A percentile compares a stretch with the other conserved stretches of the same genome.
Evolutionary conservation across 2,113 vertebrate species (phyloP).

Genomic region (Noturus placidus): DNA sequence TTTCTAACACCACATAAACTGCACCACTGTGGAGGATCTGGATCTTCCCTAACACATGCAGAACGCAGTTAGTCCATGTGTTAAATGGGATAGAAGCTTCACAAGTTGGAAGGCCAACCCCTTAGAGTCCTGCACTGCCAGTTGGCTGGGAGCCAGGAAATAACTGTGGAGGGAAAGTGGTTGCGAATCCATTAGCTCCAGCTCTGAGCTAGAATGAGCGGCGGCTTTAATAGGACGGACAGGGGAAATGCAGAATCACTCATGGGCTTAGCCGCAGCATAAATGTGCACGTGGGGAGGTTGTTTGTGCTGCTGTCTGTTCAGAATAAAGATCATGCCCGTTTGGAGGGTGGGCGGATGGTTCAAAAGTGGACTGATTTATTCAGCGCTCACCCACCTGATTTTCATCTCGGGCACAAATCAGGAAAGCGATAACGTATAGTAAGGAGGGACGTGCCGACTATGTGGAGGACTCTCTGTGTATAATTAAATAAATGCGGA

Average conservation of each 20-base stretch:
- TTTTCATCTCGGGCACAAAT: constrained; percentile 21
- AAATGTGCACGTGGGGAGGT: constrained; percentile 40
- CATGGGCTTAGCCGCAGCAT: constrained; percentile 46
- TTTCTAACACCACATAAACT: constrained; percentile 31
- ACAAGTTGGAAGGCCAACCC: constrained; percentile 49
- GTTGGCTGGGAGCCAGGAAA: constrained; percentile 56
- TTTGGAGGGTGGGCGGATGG: constrained; percentile 47
- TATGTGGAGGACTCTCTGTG: constrained; percentile 22
- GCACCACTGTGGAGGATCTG: constrained; percentile 28
- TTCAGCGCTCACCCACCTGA: constrained; percentile 22
- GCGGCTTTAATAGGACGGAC: constrained; percentile 47
- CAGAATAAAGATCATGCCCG: constrained; percentile 40
- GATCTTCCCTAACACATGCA: constrained; percentile 39
- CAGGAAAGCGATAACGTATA: constrained; percentile 10
- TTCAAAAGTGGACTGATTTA: constrained; percentile 43
- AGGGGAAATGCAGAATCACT: constrained; percentile 51
- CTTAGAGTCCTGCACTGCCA: constrained; percentile 51
- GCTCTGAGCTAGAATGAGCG: constrained; percentile 50
- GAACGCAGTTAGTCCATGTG: constrained; percentile 37
- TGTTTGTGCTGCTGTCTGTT: constrained; percentile 50
- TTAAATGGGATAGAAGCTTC: constrained; percentile 46
- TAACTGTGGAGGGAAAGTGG: constrained; percentile 40
- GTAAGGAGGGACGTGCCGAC: constrained; percentile 27
- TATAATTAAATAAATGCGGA: constrained; percentile 41
- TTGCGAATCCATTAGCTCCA: constrained; percentile 54